phyloP scores from a whole-genome alignment of 2,888 invertebrate genomes.

The Drosophila peninsularis region DNA sequence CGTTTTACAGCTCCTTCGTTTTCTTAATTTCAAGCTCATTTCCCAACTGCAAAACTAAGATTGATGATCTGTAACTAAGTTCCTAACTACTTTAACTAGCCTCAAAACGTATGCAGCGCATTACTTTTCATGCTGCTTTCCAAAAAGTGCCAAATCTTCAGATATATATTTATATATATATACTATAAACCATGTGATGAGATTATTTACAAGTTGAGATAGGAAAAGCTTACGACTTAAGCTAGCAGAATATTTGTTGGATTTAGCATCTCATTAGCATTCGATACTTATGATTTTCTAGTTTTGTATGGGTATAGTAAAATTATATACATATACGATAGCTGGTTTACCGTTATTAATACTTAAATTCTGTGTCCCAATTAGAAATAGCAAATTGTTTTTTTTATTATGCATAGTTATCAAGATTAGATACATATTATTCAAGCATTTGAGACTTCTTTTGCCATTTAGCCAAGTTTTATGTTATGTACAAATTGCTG shows the following conservation, averaged over 20 bases:
- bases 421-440: constrained; percentile 20
- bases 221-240: constrained; percentile 34
- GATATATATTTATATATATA: constrained; percentile 16
- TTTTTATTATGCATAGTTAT: constrained; percentile 24
- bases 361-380: constrained; percentile 36
- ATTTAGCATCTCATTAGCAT: constrained; percentile 78
- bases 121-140: constrained; percentile 4
- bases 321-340: constrained; percentile 47
- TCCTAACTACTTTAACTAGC: not conserved
- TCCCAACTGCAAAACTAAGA: not conserved
- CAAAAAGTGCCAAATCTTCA: constrained; percentile 13
- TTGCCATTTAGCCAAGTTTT: not conserved
- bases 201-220: constrained; percentile 47
- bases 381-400: constrained; percentile 34
- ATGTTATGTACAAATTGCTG: constrained; percentile 13
- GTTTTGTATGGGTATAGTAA: constrained; percentile 31
- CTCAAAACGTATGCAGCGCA: not conserved
- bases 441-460: constrained; percentile 30
- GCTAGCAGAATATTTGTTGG: constrained; percentile 33
- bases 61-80: not conserved
- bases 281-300: constrained; percentile 49
- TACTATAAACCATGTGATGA: constrained; percentile 27
- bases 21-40: not conserved
- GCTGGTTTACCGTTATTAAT: constrained; percentile 38
- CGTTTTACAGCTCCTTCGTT: not conserved